Percentiles rank a stretch among this genome's conserved stretches.
Evolutionary conservation across 2,888 invertebrate genomes (phyloP).

Genomic region (Venusia cambrica): DNA sequence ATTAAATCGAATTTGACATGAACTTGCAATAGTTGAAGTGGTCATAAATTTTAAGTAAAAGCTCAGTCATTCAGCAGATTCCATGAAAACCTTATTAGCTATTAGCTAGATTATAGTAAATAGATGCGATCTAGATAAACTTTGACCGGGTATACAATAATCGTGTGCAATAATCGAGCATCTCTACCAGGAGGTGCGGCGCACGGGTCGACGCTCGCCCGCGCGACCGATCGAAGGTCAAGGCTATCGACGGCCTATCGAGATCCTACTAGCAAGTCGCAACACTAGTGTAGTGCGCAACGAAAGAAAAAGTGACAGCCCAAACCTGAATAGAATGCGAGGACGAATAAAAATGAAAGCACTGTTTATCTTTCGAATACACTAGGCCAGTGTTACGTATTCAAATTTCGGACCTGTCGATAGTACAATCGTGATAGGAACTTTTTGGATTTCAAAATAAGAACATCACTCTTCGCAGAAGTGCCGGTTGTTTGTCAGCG

Average conservation of each 20-base stretch:
- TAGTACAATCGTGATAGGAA: slow-evolving; percentile 27
- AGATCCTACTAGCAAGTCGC: slow-evolving; percentile 51
- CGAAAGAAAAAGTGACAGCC: slow-evolving; percentile 80
- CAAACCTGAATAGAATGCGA: slow-evolving; percentile 76
- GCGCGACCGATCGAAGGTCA: slow-evolving; percentile 78
- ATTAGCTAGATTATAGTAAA: no score
- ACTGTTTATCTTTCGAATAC: slow-evolving; percentile 44
- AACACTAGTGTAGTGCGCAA: slow-evolving; percentile 49
- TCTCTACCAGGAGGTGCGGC: slow-evolving; percentile 44
- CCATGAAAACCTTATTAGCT: slow-evolving; percentile 10
- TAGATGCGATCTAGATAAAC: slow-evolving; percentile 21
- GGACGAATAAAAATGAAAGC: slow-evolving; percentile 80
- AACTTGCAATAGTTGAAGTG: no score
- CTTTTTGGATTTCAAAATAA: slow-evolving; percentile 8
- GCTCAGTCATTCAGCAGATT: no score
- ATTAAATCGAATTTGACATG: no score
- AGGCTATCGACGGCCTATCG: slow-evolving; percentile 62
- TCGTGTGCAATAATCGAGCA: slow-evolving; percentile 35
- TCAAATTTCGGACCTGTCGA: slow-evolving; percentile 27
- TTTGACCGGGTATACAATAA: slow-evolving; percentile 29
- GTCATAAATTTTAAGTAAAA: no score
- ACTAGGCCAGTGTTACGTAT: slow-evolving; percentile 36
- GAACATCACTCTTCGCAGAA: slow-evolving; percentile 2
- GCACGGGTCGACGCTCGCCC: slow-evolving; percentile 68
- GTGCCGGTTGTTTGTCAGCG: slow-evolving; percentile 54